Base-by-base conservation (phyloP, 2,888 invertebrate genomes). In the Nomada fabriciana region DNA sequence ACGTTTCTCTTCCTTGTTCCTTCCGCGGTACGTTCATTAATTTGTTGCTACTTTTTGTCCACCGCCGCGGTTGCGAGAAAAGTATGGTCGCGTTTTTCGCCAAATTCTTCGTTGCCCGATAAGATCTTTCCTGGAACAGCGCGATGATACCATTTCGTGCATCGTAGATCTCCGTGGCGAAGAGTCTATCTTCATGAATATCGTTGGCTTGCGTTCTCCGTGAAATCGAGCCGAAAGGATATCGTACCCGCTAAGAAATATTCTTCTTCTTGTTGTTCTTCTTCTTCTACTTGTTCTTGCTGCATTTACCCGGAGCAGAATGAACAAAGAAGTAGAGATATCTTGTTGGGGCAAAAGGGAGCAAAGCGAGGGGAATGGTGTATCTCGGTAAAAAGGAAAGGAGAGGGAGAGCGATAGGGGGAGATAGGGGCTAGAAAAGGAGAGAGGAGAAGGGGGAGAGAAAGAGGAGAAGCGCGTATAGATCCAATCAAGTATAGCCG, bases 401-500 rank as follows among this genome's bases (percentile, higher is more conserved):
- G 42, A 13, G 43, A 55, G 82, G 81, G 67, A 65, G 76, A 77
- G 64, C 72, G 67, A 76, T 76, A 69, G 60, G 43, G 36, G 69
- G 64, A 59, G 72, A 68, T 25, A 55, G 57, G 50, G 57, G 11
- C 67, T 76, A 83, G 82, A 60, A 76, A 60, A 70, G 80, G 60
- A 67, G 15, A 64, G 61, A 67, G 61, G 73, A 61, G 64, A 47
- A 53, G 64, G 47, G 53, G 47, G 55, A 42, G 74, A 47, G 73
- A 63, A 81, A 63, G 79, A 76, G 74, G 71, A 69, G 88, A 85
- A 83, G 83, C 85, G 88, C 87, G 89, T 91, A 90, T 91, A 93
- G 93, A 93, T 93, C 93, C 92, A 93, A 93, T 93, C 92, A 91
- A 91, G 90, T 88, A 91, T 89, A 89, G 91, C 89, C 90, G 88